Evolutionary conservation across 2,888 invertebrate genomes (phyloP), one percentile per base, ranked within the genome.

Genomic region (Ptychoptera albimana): DNA sequence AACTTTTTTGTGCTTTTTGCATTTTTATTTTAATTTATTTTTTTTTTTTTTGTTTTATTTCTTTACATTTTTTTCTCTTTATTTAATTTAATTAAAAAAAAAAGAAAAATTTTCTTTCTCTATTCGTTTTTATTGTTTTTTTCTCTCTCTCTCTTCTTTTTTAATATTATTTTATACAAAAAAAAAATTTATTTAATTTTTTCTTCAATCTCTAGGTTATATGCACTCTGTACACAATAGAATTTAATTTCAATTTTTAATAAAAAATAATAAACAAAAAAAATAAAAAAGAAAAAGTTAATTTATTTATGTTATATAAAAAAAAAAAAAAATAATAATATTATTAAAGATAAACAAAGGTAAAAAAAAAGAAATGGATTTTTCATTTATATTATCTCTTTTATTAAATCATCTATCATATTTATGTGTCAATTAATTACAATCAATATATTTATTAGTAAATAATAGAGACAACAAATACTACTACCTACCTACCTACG

Each of bases 1-100:
- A n/a, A n/a, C n/a, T 74, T 54, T 72, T 71, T 54, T 73, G 73
- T 57, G 58, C 75, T 12, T 74, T 10, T 42, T 29, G 11, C 11
- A 43, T 23, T 38, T 23, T 23, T 29, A 8, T 39, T 37, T 38
- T 41, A n/a, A 23, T 35, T 12, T 39, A 11, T 34, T 16, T 11
- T 35, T 36, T 23, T 39, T 38, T 43, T 37, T 15, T 13, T 36
- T 30, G 3, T 36, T 34, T 5, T n/a, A 13, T 39, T 34, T 35
- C 35, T 39, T 15, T 14, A 41, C n/a, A 23, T 23, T 3, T 5
- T 23, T 23, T 23, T 23, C 3, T 23, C 23, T 5, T 23, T 23
- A 23, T 5, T 23, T n/a, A n/a, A n/a, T n/a, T n/a, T n/a, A n/a
- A n/a, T n/a, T n/a, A n/a, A n/a, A n/a, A n/a, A n/a, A n/a, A n/a